phyloP scores from a whole-genome alignment of 2,797 vertebrate genomes.

The Margarornis squamiger region DNA sequence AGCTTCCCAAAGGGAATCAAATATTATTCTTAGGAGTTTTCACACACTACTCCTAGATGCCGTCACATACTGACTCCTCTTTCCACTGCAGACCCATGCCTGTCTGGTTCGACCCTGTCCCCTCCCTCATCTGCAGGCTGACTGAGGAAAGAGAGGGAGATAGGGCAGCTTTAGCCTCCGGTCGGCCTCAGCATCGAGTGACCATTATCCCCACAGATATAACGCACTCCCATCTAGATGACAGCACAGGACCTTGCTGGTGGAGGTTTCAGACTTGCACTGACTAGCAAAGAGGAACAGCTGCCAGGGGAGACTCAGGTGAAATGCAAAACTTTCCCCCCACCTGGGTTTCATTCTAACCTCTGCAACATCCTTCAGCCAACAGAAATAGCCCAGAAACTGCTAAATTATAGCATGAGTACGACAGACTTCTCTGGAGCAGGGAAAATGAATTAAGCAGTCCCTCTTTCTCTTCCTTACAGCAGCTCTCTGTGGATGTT shows the following conservation, averaged over 20 bases:
- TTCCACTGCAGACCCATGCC: neutral
- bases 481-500: neutral
- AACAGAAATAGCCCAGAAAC: constrained; percentile 13
- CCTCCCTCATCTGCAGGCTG: neutral
- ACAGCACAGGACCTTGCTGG: neutral
- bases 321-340: neutral
- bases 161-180: neutral
- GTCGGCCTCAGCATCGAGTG: neutral
- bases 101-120: neutral
- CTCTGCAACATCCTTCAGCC: neutral
- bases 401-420: neutral
- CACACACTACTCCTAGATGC: neutral
- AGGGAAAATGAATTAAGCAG: neutral
- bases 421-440: neutral
- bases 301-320: neutral
- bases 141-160: neutral
- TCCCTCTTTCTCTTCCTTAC: neutral
- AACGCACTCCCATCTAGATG: neutral
- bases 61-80: neutral
- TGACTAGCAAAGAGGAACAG: neutral
- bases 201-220: neutral
- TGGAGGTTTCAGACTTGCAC: neutral
- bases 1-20: neutral
- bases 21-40: neutral
- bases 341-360: neutral